phyloP scores from a whole-genome alignment of 2,888 invertebrate genomes.

The Monoplex corrugatus region DNA sequence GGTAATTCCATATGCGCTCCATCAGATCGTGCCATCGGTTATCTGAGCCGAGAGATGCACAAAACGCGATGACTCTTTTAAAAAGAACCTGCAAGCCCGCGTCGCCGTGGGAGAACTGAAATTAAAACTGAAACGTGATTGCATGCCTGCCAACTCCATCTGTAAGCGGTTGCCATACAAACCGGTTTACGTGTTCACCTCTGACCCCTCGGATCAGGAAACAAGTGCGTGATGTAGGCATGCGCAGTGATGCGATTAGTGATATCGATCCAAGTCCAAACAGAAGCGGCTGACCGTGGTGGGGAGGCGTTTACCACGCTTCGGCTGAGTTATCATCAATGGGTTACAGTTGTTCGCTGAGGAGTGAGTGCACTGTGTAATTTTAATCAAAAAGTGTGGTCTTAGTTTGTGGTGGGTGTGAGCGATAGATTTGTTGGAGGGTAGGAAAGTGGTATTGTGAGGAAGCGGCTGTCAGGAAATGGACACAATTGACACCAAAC shows the following conservation, averaged over 20 bases:
- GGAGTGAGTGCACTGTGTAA: neutral
- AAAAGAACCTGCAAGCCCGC: too few species aligned
- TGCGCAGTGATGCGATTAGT: constrained; percentile 28
- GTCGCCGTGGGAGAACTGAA: too few species aligned
- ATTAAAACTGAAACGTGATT: too few species aligned
- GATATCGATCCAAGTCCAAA: constrained; percentile 46
- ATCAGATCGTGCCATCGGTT: too few species aligned
- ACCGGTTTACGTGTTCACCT: neutral
- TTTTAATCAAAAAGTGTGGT: neutral
- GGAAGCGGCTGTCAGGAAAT: too few species aligned
- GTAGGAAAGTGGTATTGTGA: neutral
- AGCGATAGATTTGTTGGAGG: neutral
- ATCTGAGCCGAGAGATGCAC: too few species aligned
- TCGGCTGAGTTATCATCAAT: neutral
- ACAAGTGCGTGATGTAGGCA: constrained; percentile 22
- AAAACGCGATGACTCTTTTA: too few species aligned
- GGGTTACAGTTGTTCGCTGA: neutral
- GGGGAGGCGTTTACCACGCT: constrained; percentile 3
- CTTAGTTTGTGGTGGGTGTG: neutral
- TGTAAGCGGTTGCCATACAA: too few species aligned
- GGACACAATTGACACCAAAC: too few species aligned
- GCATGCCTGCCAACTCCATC: too few species aligned
- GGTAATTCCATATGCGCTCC: neutral
- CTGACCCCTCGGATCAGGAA: constrained; percentile 37
- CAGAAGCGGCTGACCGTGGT: neutral